Conservation (phyloP, 2,113 vertebrate species). For the Paralichthys olivaceus region DNA sequence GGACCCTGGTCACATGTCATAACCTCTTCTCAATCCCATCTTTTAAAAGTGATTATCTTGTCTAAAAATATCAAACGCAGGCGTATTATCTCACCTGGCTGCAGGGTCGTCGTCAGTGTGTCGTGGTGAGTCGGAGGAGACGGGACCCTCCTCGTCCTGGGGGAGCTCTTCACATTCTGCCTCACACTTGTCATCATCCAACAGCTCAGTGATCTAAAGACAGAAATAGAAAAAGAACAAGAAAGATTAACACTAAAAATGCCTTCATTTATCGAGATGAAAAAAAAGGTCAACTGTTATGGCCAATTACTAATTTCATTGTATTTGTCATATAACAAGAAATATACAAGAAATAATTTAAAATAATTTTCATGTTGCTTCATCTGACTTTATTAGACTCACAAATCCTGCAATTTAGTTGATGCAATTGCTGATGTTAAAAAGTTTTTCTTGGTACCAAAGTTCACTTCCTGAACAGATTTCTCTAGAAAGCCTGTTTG, state of each 20-base stretch:
- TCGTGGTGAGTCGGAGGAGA: slow-evolving; percentile 65
- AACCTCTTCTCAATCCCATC: not conserved
- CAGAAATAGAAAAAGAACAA: not conserved
- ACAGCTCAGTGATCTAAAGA: slow-evolving; percentile 92
- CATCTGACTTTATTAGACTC: too few species aligned
- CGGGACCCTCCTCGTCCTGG: slow-evolving; percentile 87
- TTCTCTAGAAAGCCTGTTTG: not conserved
- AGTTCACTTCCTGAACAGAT: too few species aligned
- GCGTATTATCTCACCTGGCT: slow-evolving; percentile 58
- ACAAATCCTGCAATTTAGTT: too few species aligned
- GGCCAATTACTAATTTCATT: too few species aligned
- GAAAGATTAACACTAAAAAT: slow-evolving; percentile 1
- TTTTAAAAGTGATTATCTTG: not conserved
- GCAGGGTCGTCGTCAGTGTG: slow-evolving; percentile 77
- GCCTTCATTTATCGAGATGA: not conserved
- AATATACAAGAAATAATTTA: too few species aligned
- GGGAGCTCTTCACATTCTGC: slow-evolving; percentile 92
- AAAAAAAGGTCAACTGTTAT: not conserved
- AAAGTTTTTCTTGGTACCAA: too few species aligned
- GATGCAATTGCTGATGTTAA: too few species aligned
- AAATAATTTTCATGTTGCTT: too few species aligned
- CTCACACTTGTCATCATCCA: slow-evolving; percentile 94
- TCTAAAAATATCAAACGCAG: not conserved
- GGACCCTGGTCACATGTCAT: not conserved
- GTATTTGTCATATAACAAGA: too few species aligned